phyloP scores from a whole-genome alignment of 2,113 vertebrate genomes.

The Carettochelys insculpta region DNA sequence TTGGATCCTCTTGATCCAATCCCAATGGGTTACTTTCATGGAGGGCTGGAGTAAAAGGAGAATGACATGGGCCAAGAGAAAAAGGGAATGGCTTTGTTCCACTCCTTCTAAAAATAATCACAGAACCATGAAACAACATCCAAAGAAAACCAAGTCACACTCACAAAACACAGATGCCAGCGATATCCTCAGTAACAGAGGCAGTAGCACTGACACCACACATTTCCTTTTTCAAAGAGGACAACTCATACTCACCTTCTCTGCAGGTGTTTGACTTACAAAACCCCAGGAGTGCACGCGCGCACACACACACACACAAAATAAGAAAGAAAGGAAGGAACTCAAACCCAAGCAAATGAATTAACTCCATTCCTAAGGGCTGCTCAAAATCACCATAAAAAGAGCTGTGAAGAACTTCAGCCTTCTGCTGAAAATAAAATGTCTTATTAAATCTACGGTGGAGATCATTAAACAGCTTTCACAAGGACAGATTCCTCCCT shows the following conservation, averaged over 20 bases:
- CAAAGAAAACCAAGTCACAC: background rate
- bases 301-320: background rate
- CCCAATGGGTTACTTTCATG: background rate
- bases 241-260: background rate
- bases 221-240: background rate
- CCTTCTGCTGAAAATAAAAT: constrained; percentile 11
- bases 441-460: constrained; percentile 46
- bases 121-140: constrained; percentile 20
- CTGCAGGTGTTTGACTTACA: background rate
- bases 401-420: constrained; percentile 16
- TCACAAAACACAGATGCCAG: background rate
- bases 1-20: background rate
- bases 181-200: background rate
- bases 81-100: background rate
- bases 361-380: accelerated
- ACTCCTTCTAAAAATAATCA: accelerated
- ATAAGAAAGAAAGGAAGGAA: accelerated
- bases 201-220: accelerated
- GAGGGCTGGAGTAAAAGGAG: background rate
- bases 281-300: background rate
- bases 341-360: background rate
- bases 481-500: constrained; percentile 37
- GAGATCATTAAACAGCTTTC: constrained; percentile 30
- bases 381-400: constrained; percentile 1
- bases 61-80: background rate